Base-by-base conservation (phyloP, 2,888 invertebrate genomes). In the Pteria penguin region DNA sequence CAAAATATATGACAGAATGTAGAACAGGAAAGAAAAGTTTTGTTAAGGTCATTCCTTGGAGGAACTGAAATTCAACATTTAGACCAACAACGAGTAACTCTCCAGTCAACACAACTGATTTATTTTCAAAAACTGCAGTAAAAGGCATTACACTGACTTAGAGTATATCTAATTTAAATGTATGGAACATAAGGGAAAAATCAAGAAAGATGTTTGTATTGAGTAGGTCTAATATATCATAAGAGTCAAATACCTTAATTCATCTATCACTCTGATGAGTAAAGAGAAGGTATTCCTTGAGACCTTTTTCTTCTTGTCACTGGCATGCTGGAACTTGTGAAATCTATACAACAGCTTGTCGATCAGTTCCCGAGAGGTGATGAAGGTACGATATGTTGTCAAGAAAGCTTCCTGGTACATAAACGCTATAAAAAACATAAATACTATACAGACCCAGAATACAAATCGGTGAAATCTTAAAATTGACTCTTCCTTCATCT, bases 341-440 rank as follows among this genome's bases (percentile, higher is more conserved):
- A 94, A 96, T 87, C 95, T 94, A 90, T 96, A 94, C 90, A 97
- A 95, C 73, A 98, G 93, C 90, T 98, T 97, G 89, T 95, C 95
- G 84, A 98, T 95, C 84, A 98, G 94, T 84, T 96, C 96, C 88
- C 95, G 93, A 29, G 98, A 97, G 77, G 96, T 94, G 91, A 98
- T 95, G 93, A 98, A 98, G 79, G 98, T 98, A 86, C 98, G 94
- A 93, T 99, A 99, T 78, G 99, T 99, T 71, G 98, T 97, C 86
- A 99, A 94, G 93, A 99, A 99, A 82, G 99, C 98, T 94, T 99
- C 99, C 94, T 97, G 97, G 93, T 97, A 98, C 92, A 96, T 94
- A 93, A 97, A 96, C 93, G 96, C 97, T 96, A 94, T 27, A 85
- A 75, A 78, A 63, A 57, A 61, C 3, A 66, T n/a, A n/a, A n/a